These are phyloP conservation scores for Cossypha heuglini DNA, from an alignment of 2,797 vertebrate species.

Conservation along the genomic window DNA sequence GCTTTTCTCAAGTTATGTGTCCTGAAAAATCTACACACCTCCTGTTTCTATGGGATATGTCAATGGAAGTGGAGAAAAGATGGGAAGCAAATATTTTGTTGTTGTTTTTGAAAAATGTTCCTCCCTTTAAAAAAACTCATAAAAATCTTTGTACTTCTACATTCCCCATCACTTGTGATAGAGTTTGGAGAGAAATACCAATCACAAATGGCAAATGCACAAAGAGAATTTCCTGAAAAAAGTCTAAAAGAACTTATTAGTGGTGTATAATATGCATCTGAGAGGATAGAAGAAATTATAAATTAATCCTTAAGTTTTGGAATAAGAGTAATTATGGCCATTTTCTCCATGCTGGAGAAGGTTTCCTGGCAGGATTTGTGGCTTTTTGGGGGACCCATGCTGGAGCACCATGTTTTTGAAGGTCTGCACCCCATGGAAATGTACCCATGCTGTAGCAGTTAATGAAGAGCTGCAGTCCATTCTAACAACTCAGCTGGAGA, in stretches of 20 bases:
- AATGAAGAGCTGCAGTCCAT: background rate
- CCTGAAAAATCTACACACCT: background rate
- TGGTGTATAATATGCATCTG: background rate
- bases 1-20: background rate
- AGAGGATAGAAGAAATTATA: background rate
- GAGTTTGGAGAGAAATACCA: background rate
- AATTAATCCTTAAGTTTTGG: background rate
- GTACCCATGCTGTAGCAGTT: background rate
- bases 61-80: background rate
- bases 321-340: background rate
- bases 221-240: background rate
- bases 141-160: background rate
- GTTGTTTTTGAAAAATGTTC: background rate
- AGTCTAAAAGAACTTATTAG: background rate
- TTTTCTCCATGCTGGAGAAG: background rate
- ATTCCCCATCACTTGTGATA: background rate
- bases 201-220: background rate
- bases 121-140: rapidly evolving
- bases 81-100: background rate
- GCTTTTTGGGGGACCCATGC: background rate
- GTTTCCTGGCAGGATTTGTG: background rate
- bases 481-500: background rate
- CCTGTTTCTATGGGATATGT: background rate
- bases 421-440: background rate
- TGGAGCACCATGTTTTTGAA: background rate